Evolutionary conservation across 2,113 vertebrate genomes (phyloP).

Genomic region (Climacteris rufus): DNA sequence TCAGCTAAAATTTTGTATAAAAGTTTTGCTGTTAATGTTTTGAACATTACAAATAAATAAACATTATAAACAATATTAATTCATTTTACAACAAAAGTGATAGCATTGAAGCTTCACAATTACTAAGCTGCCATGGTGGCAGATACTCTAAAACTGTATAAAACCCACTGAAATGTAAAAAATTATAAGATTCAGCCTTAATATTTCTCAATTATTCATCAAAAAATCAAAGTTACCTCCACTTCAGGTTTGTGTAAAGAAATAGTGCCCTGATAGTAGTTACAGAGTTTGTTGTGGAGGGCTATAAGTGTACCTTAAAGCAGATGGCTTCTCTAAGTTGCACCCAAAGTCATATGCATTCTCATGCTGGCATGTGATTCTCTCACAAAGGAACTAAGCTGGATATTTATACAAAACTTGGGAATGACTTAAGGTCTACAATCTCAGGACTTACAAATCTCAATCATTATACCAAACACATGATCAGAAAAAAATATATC

Average conservation of each 20-base stretch:
- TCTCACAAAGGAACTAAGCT: conserved; percentile 40
- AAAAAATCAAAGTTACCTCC: conserved; percentile 24
- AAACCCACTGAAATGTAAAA: neutral
- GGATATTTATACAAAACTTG: conserved; percentile 1
- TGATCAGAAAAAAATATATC: conserved; percentile 35
- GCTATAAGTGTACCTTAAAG: conserved; percentile 4
- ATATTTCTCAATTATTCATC: conserved; percentile 1
- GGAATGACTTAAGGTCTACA: conserved; percentile 1
- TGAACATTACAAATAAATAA: neutral
- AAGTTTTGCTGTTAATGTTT: neutral
- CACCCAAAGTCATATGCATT: conserved; percentile 24
- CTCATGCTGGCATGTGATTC: neutral
- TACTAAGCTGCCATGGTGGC: neutral
- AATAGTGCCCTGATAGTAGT: neutral
- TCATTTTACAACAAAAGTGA: neutral
- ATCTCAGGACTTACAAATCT: neutral
- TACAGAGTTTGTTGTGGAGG: neutral
- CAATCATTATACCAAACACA: neutral
- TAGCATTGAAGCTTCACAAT: neutral
- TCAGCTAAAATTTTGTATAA: neutral
- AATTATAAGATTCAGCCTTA: neutral
- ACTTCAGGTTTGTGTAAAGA: neutral
- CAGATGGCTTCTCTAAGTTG: neutral
- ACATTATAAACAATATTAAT: neutral
- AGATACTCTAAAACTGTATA: neutral